A percentile compares a stretch with the other conserved stretches of the same genome.
Evolutionary conservation across 2,888 invertebrate species (phyloP).

Genomic region (Microdon myrmicae): DNA sequence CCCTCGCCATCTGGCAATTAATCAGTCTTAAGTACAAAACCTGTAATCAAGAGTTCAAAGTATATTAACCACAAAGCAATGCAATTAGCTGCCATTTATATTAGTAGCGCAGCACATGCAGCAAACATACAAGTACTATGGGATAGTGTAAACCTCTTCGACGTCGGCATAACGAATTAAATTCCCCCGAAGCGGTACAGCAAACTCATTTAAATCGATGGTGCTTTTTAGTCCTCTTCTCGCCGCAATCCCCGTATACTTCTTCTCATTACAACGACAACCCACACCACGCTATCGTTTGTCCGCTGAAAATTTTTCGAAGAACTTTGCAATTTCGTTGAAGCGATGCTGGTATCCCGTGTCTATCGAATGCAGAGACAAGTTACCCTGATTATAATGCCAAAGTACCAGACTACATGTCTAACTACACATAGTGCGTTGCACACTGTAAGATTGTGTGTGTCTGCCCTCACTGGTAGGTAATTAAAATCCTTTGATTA

Average conservation of each 20-base stretch:
- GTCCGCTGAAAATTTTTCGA: slow-evolving; percentile 26
- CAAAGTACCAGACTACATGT: slow-evolving; percentile 37
- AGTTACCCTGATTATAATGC: slow-evolving; percentile 52
- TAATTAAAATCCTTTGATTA: slow-evolving; percentile 55
- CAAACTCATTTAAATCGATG: slow-evolving; percentile 44
- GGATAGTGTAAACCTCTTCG: slow-evolving; percentile 4
- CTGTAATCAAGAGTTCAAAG: slow-evolving; percentile 15
- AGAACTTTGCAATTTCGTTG: slow-evolving; percentile 22
- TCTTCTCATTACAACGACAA: slow-evolving; percentile 1
- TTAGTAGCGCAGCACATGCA: slow-evolving; percentile 15
- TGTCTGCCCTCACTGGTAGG: slow-evolving; percentile 40
- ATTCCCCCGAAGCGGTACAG: slow-evolving; percentile 41
- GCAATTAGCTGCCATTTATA: slow-evolving; percentile 39
- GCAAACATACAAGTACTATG: too few species aligned
- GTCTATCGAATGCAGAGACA: slow-evolving; percentile 51
- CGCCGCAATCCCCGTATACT: slow-evolving; percentile 28
- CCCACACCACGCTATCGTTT: neutral
- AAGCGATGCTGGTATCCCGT: slow-evolving; percentile 29
- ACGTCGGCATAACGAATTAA: slow-evolving; percentile 29
- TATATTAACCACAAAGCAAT: slow-evolving; percentile 19
- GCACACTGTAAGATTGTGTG: too few species aligned
- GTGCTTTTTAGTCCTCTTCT: too few species aligned
- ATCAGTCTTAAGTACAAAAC: slow-evolving; percentile 13
- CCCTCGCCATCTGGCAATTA: slow-evolving; percentile 4
- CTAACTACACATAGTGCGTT: slow-evolving; percentile 16